Conservation (phyloP, 2,113 vertebrate genomes). For the Spheniscus mendiculus region DNA sequence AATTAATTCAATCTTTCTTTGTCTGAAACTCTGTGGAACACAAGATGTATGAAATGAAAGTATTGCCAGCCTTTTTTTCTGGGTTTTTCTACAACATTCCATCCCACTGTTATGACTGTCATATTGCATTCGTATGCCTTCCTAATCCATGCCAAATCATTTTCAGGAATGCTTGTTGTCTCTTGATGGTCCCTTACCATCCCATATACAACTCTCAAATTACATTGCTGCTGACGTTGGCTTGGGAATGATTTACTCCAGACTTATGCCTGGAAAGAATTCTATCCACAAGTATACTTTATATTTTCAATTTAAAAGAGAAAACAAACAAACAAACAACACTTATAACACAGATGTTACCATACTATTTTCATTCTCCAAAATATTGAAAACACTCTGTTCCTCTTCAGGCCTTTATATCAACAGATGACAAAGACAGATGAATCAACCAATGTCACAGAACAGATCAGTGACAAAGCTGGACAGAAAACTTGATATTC, state of each 20-base stretch:
- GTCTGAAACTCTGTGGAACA: background rate
- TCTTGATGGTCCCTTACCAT: background rate
- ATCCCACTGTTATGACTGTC: background rate
- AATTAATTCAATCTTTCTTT: background rate
- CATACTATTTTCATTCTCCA: background rate
- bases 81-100: background rate
- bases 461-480: background rate
- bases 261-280: background rate
- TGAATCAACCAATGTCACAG: background rate
- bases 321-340: background rate
- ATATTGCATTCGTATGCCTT: background rate
- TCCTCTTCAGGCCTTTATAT: background rate
- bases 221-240: background rate
- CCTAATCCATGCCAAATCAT: background rate
- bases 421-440: background rate
- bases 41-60: background rate
- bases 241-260: background rate
- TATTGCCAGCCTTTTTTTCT: background rate
- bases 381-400: background rate
- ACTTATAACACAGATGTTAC: background rate
- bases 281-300: background rate
- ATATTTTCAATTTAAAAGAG: background rate
- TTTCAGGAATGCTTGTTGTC: background rate
- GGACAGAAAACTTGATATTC: background rate
- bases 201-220: background rate